These are phyloP conservation scores for Megaleporinus macrocephalus DNA, from an alignment of 2,113 vertebrate genomes.

Conservation along the genomic window DNA sequence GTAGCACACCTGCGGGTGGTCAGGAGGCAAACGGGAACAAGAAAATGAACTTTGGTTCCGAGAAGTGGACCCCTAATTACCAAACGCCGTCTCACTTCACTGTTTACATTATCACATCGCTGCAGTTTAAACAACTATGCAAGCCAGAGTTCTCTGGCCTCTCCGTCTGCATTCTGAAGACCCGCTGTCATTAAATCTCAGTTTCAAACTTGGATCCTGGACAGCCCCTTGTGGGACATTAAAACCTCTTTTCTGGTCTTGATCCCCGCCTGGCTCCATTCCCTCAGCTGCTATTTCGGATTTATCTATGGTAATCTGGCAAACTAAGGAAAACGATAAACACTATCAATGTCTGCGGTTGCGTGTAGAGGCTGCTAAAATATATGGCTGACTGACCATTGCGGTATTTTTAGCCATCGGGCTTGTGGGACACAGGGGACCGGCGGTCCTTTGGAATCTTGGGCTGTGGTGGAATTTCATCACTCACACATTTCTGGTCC, in stretches of 20 bases:
- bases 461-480: constrained; percentile 54
- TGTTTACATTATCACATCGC: neutral
- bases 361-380: constrained; percentile 25
- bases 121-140: neutral
- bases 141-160: constrained; percentile 7
- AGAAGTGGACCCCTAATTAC: neutral
- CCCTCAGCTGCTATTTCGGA: neutral
- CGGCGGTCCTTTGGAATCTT: constrained; percentile 36
- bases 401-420: constrained; percentile 51
- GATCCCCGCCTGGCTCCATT: neutral
- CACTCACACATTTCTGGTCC: constrained; percentile 51
- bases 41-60: constrained; percentile 7
- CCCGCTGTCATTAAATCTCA: neutral
- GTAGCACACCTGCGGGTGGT: constrained; percentile 58
- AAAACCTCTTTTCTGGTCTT: neutral
- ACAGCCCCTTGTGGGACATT: constrained; percentile 7
- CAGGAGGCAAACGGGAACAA: constrained; percentile 15
- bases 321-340: neutral
- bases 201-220: neutral
- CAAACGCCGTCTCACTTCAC: neutral
- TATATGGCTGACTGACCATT: constrained; percentile 33
- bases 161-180: neutral
- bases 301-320: neutral
- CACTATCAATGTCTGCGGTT: neutral
- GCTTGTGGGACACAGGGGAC: constrained; percentile 13